phyloP scores from a whole-genome alignment of 2,888 invertebrate species.

The Blomia tropicalis region DNA sequence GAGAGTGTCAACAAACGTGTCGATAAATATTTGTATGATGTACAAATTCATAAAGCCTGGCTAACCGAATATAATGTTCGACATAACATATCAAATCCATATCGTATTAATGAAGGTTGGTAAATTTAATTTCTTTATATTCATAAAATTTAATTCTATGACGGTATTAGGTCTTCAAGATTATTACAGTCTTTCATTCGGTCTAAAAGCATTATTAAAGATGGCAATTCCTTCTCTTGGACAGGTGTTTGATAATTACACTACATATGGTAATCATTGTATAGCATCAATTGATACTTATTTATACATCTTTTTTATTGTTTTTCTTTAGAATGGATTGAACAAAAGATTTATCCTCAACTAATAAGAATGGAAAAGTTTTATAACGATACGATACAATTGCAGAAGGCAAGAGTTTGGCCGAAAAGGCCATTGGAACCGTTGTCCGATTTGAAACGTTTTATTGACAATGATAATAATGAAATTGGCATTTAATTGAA shows the following conservation, averaged over 20 bases:
- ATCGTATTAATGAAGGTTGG: conserved; percentile 34
- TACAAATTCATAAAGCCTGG: conserved; percentile 32
- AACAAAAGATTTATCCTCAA: conserved; percentile 31
- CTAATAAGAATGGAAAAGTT: conserved; percentile 30
- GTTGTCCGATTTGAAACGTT: conserved; percentile 25
- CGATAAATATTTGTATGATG: conserved; percentile 30
- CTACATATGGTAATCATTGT: conserved; percentile 26
- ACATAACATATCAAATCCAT: conserved; percentile 30
- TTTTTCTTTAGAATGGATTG: conserved; percentile 31
- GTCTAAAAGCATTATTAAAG: conserved; percentile 27
- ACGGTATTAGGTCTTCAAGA: conserved; percentile 29
- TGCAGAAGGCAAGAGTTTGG: conserved; percentile 29
- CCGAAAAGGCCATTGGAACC: conserved; percentile 29
- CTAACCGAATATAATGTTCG: conserved; percentile 31
- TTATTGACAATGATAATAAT: conserved; percentile 13
- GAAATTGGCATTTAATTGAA: background rate
- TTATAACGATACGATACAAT: conserved; percentile 27
- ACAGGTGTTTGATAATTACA: conserved; percentile 39
- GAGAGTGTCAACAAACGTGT: conserved; percentile 29
- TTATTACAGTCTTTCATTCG: conserved; percentile 28
- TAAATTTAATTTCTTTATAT: background rate
- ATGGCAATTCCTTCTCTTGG: conserved; percentile 43
- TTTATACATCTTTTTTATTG: background rate
- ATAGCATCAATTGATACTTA: background rate
- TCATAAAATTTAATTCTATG: background rate